These are phyloP conservation scores for Tetramorium alpestre DNA, from an alignment of 1,140 invertebrate species.

Conservation along the genomic window DNA sequence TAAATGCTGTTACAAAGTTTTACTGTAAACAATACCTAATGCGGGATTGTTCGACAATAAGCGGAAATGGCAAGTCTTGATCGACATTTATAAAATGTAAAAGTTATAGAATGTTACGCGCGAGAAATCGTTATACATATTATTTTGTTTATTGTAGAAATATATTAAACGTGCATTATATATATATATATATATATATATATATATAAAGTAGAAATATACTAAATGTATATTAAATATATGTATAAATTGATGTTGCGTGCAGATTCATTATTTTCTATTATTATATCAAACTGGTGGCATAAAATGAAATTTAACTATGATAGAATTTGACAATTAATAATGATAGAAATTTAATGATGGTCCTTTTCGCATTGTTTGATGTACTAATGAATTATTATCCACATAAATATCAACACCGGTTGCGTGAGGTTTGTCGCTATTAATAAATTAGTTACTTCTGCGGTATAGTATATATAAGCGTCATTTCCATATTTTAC, in stretches of 20 bases:
- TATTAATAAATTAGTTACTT: slow-evolving; percentile 42
- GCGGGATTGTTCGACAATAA: not conserved
- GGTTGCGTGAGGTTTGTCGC: not conserved
- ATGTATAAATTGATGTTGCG: no score
- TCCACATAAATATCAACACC: slow-evolving; percentile 1
- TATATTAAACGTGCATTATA: not conserved
- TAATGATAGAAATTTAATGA: slow-evolving; percentile 24
- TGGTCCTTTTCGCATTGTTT: not conserved
- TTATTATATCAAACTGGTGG: not conserved
- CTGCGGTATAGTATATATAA: not conserved
- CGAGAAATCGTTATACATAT: not conserved
- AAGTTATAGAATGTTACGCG: not conserved
- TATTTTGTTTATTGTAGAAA: not conserved
- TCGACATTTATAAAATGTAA: not conserved
- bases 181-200: no score
- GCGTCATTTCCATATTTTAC: not conserved
- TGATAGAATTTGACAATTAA: not conserved
- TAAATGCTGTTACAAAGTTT: slow-evolving; percentile 21
- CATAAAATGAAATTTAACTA: not conserved
- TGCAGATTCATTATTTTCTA: not conserved
- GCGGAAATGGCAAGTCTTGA: slow-evolving; percentile 8
- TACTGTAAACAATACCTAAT: slow-evolving; percentile 4
- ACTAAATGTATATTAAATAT: not conserved
- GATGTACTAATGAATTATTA: not conserved
- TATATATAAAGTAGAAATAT: not conserved